Evolutionary conservation across 37 sponge, comb jelly and placozoan species (phyloP).

Genomic region (Eunapius fragilis): DNA sequence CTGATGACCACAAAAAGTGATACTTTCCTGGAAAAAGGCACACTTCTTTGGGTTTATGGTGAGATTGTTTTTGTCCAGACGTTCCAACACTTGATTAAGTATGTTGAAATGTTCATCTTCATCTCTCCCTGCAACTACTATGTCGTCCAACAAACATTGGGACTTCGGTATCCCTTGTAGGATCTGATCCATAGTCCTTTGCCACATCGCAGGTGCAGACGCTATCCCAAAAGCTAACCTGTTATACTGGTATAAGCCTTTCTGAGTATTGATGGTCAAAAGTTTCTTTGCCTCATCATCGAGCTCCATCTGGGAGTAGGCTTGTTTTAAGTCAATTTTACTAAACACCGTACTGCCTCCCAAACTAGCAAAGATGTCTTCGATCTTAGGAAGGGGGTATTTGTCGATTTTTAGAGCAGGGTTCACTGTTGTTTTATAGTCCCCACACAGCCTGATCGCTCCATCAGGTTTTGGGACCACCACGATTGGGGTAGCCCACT

Average conservation of each 20-base stretch:
- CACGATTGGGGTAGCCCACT: conserved; percentile 50
- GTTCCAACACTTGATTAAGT: background rate
- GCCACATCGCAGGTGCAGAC: conserved; percentile 20
- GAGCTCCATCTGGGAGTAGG: conserved; percentile 14
- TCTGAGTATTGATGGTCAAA: conserved; percentile 3
- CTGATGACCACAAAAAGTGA: conserved; percentile 9
- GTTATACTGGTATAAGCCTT: conserved; percentile 20
- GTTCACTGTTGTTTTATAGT: conserved; percentile 36
- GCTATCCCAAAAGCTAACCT: conserved; percentile 25
- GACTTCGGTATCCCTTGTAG: background rate
- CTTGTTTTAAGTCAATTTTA: conserved; percentile 25
- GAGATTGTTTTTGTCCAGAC: conserved; percentile 16
- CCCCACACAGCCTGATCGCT: conserved; percentile 31
- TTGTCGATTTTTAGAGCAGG: conserved; percentile 12
- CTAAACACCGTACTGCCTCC: conserved; percentile 24
- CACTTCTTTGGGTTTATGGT: conserved; percentile 24
- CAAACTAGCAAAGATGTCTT: conserved; percentile 33
- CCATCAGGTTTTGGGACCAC: conserved; percentile 26
- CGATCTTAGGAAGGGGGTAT: conserved; percentile 33
- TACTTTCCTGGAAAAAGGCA: conserved; percentile 4
- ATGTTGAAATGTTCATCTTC: conserved; percentile 11
- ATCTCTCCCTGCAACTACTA: conserved; percentile 25
- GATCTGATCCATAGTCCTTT: background rate
- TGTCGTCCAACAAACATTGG: conserved; percentile 24
- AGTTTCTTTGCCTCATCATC: background rate